These are phyloP conservation scores for Merluccius polli DNA, from an alignment of 2,797 vertebrate species.

Conservation along the genomic window DNA sequence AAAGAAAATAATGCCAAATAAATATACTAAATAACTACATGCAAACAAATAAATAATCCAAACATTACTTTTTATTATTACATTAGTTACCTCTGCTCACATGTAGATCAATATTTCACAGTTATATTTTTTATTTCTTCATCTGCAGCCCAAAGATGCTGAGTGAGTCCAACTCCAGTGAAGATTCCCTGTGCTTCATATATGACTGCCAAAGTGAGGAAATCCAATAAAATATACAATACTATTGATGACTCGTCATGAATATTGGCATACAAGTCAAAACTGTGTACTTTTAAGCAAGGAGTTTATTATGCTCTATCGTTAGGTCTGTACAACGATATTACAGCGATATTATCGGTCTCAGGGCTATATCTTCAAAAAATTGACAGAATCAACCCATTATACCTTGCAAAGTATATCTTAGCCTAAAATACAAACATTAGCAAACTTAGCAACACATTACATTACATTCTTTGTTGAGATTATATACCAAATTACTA, in stretches of 20 bases:
- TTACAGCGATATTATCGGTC: not conserved
- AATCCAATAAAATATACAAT: not conserved
- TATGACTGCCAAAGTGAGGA: conserved; percentile 1
- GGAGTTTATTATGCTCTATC: conserved; percentile 1
- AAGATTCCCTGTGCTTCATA: conserved; percentile 3
- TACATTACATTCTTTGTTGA: not conserved
- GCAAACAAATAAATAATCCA: not conserved
- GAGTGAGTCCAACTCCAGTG: not conserved
- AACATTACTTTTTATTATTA: not conserved
- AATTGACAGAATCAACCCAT: not conserved
- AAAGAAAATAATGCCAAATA: not conserved
- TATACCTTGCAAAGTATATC: not conserved
- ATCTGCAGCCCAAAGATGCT: not conserved
- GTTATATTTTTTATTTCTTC: not conserved
- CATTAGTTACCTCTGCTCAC: not conserved
- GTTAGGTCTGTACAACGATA: not conserved
- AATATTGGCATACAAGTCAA: not conserved
- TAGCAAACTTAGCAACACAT: not conserved
- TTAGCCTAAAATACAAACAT: not conserved
- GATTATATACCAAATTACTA: not conserved
- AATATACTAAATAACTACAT: not conserved
- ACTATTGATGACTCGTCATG: not conserved
- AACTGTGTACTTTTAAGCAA: not conserved
- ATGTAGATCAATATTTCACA: too few relatives aligned
- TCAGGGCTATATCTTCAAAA: not conserved